phyloP scores from a whole-genome alignment of 2,797 vertebrate species.

The Melanogrammus aeglefinus region DNA sequence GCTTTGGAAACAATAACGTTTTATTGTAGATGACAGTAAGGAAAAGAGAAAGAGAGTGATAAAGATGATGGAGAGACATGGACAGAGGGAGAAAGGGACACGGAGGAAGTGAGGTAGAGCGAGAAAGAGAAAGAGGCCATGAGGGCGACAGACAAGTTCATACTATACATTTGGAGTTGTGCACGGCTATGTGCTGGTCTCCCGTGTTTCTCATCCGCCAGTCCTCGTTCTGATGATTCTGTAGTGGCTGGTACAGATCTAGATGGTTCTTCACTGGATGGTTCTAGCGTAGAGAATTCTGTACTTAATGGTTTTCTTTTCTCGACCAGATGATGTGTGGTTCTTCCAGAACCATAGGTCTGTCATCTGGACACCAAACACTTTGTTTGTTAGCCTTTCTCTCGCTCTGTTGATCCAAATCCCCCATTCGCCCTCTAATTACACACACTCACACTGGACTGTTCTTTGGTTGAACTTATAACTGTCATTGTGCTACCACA shows the following conservation, averaged over 20 bases:
- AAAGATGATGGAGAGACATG: too few relatives aligned
- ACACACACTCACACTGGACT: slow-evolving; percentile 21
- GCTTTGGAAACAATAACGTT: too few relatives aligned
- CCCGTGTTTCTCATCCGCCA: not conserved
- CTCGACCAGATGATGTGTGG: not conserved
- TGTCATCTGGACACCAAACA: not conserved
- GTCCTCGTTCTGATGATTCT: not conserved
- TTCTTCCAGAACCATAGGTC: not conserved
- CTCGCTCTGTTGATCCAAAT: not conserved
- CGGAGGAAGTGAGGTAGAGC: too few relatives aligned
- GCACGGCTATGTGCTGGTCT: too few relatives aligned
- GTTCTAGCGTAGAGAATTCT: not conserved
- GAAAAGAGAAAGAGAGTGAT: too few relatives aligned
- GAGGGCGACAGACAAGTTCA: too few relatives aligned
- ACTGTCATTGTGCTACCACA: not conserved
- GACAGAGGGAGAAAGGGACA: too few relatives aligned
- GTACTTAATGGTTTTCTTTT: not conserved
- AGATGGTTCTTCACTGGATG: not conserved
- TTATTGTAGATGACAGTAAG: too few relatives aligned
- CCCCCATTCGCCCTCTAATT: not conserved
- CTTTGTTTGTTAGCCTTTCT: not conserved
- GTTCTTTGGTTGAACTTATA: not conserved
- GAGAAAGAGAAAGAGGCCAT: too few relatives aligned
- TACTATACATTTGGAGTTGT: too few relatives aligned
- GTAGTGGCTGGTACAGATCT: not conserved